Conservation (phyloP, 2,888 invertebrate genomes). For the Orthosia gracilis region DNA sequence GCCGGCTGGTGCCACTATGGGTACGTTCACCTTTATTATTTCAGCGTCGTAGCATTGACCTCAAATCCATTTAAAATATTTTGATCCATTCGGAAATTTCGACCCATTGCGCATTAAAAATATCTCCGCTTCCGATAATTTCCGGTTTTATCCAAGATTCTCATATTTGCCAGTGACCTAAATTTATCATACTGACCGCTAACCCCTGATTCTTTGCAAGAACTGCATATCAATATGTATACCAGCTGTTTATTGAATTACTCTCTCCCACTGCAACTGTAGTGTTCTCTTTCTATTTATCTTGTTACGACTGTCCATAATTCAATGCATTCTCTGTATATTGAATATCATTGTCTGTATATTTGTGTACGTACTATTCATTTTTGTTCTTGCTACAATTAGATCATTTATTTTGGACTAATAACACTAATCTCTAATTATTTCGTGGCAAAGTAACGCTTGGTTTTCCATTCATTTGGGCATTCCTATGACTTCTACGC, state of each 20-base stretch:
- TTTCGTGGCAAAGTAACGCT: constrained; percentile 14
- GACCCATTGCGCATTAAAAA: neutral
- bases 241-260: constrained; percentile 30
- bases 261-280: neutral
- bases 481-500: neutral
- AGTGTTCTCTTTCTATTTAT: neutral
- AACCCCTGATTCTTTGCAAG: neutral
- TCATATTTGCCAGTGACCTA: neutral
- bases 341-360: neutral
- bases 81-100: neutral
- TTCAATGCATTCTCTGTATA: neutral
- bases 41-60: constrained; percentile 41
- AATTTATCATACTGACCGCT: neutral
- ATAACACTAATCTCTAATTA: neutral
- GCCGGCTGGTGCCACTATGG: constrained; percentile 82
- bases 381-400: neutral
- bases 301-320: neutral
- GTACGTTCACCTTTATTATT: constrained; percentile 78
- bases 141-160: neutral
- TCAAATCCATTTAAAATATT: constrained; percentile 10
- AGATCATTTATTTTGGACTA: neutral
- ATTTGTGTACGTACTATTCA: too few species aligned
- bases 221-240: neutral
- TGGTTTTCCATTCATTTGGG: neutral
- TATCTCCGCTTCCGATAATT: neutral